A percentile compares a stretch with the other conserved stretches of the same genome.
phyloP scores from a whole-genome alignment of 2,113 vertebrate genomes.

The Pao palembangensis region DNA sequence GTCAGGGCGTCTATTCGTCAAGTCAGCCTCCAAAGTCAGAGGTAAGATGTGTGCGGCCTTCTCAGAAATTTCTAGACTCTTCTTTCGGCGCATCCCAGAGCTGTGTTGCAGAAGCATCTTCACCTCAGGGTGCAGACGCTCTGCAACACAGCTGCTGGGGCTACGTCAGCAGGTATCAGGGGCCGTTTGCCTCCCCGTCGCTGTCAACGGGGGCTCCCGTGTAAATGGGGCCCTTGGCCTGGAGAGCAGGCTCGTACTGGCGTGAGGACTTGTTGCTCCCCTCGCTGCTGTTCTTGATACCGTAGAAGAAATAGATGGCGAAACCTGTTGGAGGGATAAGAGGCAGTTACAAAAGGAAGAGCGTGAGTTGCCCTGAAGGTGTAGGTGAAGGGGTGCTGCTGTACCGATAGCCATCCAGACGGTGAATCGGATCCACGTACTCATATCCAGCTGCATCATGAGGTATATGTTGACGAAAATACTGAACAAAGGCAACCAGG shows the following conservation, averaged over 20 bases:
- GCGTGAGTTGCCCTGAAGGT: background rate
- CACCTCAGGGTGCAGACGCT: background rate
- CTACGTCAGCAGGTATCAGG: slow-evolving; percentile 41
- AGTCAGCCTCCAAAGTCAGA: slow-evolving; percentile 48
- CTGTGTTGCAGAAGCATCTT: slow-evolving; percentile 1
- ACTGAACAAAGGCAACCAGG: slow-evolving; percentile 86
- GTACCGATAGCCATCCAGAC: slow-evolving; percentile 88
- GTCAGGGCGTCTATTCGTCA: slow-evolving; percentile 39
- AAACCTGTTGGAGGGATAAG: slow-evolving; percentile 75
- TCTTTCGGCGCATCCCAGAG: slow-evolving; percentile 13
- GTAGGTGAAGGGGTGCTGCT: background rate
- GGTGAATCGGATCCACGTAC: slow-evolving; percentile 86
- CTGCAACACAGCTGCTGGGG: background rate
- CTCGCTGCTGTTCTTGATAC: slow-evolving; percentile 84
- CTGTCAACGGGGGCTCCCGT: slow-evolving; percentile 50
- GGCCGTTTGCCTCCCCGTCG: slow-evolving; percentile 59
- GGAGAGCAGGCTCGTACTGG: slow-evolving; percentile 54
- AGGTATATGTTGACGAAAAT: slow-evolving; percentile 93
- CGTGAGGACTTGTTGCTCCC: slow-evolving; percentile 45
- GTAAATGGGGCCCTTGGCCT: slow-evolving; percentile 71
- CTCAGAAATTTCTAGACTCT: background rate
- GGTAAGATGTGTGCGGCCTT: slow-evolving; percentile 54
- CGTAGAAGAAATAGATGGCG: slow-evolving; percentile 87
- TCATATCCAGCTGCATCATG: slow-evolving; percentile 88
- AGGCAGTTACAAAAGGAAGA: background rate